Percentiles rank a stretch among this genome's conserved stretches.
phyloP scores from a whole-genome alignment of 2,113 vertebrate species.

The Baryphthengus martii region DNA sequence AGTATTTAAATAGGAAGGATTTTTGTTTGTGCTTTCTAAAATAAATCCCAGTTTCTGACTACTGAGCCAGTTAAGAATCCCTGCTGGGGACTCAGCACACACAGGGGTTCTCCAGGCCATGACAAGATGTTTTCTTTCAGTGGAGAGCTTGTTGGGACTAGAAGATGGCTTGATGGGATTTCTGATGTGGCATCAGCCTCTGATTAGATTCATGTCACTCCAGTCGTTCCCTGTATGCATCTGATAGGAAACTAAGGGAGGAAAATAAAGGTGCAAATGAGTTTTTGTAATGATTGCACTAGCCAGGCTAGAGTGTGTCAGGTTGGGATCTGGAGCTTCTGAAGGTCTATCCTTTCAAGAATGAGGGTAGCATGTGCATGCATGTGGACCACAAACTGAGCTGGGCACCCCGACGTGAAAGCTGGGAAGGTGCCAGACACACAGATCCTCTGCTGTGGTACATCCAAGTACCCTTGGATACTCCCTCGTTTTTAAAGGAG shows the following conservation, averaged over 20 bases:
- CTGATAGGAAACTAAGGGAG: slow-evolving; percentile 15
- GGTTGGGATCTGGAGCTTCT: neutral
- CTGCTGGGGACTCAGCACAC: neutral
- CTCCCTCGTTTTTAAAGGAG: slow-evolving; percentile 6
- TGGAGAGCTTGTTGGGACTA: slow-evolving; percentile 27
- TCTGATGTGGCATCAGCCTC: neutral
- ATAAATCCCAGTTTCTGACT: neutral
- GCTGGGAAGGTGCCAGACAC: neutral
- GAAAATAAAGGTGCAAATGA: slow-evolving; percentile 20
- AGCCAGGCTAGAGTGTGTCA: neutral
- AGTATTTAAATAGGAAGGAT: neutral
- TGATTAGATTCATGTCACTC: slow-evolving; percentile 33
- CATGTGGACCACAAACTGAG: neutral
- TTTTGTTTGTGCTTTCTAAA: neutral
- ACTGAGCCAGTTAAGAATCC: neutral
- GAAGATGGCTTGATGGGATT: slow-evolving; percentile 25
- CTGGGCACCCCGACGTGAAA: neutral
- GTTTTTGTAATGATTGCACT: neutral
- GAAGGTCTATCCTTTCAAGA: neutral
- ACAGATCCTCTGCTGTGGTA: neutral
- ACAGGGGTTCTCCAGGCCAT: neutral
- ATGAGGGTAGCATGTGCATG: neutral
- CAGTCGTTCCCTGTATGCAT: neutral
- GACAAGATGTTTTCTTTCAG: neutral
- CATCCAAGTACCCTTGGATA: neutral